These are phyloP conservation scores for Boleophthalmus pectinirostris DNA, from an alignment of 2,113 vertebrate species.

Conservation along the genomic window DNA sequence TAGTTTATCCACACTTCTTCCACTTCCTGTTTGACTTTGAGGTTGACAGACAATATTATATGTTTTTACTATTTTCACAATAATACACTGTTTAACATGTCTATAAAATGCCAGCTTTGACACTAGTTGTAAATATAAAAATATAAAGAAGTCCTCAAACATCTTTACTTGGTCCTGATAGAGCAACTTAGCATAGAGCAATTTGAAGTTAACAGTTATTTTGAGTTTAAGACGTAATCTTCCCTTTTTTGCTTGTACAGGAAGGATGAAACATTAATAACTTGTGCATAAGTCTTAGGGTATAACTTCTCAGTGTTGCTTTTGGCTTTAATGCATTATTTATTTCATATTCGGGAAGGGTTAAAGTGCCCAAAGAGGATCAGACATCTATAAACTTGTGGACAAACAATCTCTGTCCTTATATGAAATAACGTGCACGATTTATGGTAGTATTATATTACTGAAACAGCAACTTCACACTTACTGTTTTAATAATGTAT, in stretches of 20 bases:
- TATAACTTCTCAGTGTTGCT: neutral
- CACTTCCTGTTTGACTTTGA: slow-evolving; percentile 15
- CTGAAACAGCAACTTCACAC: too few species aligned
- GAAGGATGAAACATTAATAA: neutral
- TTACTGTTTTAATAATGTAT: too few species aligned
- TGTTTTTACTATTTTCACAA: neutral
- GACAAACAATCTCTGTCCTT: too few species aligned
- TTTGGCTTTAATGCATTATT: neutral
- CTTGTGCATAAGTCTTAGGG: neutral
- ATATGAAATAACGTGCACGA: too few species aligned
- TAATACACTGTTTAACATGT: neutral
- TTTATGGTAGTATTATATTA: too few species aligned
- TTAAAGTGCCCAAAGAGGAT: too few species aligned
- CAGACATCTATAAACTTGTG: too few species aligned
- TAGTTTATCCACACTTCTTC: neutral
- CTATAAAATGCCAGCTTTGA: neutral
- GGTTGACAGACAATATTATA: neutral
- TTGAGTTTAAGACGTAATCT: neutral
- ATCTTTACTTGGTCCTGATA: neutral
- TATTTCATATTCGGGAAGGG: neutral
- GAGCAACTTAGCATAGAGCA: too few species aligned
- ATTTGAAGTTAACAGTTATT: neutral
- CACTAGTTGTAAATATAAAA: neutral
- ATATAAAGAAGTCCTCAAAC: neutral
- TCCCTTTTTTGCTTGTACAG: neutral